A percentile compares a stretch with the other conserved stretches of the same genome.
Evolutionary conservation across 2,113 vertebrate species (phyloP).

Genomic region (Rhinoptilus africanus): DNA sequence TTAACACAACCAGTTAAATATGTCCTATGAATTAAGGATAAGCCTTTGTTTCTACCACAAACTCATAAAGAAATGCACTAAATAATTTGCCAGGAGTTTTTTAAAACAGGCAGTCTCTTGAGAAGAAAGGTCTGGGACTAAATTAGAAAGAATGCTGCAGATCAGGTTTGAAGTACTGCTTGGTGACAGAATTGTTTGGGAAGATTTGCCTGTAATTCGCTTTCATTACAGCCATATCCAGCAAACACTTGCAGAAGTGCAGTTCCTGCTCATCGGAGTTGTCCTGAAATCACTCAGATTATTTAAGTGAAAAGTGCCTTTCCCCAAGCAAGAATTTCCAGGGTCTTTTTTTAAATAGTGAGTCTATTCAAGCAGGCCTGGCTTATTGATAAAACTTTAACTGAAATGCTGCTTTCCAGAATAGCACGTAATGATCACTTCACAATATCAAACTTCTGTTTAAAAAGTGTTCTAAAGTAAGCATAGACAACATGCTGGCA

Average conservation of each 20-base stretch:
- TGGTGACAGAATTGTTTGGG: not conserved
- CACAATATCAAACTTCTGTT: not conserved
- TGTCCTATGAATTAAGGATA: constrained; percentile 8
- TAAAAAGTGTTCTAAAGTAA: not conserved
- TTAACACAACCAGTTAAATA: not conserved
- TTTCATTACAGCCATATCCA: not conserved
- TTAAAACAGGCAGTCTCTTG: not conserved
- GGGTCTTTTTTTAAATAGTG: not conserved
- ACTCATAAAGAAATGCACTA: not conserved
- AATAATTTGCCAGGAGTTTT: not conserved
- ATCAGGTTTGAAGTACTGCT: not conserved
- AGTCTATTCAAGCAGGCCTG: not conserved
- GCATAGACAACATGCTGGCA: not conserved
- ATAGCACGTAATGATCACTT: not conserved
- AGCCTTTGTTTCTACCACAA: not conserved
- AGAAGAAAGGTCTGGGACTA: not conserved
- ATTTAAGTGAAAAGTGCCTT: not conserved
- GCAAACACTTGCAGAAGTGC: not conserved
- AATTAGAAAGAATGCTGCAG: not conserved
- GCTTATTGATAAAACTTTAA: not conserved
- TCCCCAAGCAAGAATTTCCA: not conserved
- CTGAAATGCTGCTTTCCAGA: not conserved
- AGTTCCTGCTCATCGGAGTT: not conserved
- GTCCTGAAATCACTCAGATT: not conserved
- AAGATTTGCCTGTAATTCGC: not conserved